Base-by-base conservation (phyloP, 2,797 vertebrate species). In the Hybognathus amarus region DNA sequence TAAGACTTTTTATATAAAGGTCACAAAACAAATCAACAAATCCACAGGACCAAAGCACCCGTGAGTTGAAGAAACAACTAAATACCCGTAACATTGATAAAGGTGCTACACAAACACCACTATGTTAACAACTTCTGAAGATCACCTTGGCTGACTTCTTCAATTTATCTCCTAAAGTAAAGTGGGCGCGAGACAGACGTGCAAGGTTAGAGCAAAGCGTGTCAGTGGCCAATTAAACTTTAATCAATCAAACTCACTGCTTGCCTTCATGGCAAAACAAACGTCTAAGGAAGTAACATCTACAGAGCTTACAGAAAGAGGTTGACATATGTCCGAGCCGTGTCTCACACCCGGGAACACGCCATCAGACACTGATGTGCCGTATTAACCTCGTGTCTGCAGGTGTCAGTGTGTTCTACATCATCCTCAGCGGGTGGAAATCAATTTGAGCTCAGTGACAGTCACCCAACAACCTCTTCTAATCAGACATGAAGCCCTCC, bases 231-330 rank as follows among this genome's bases (percentile, higher is more conserved):
- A 38, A 89, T 54, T 85, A 86, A 81, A 76, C 67, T 90, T 88
- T 88, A 91, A 92, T 91, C 88, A 87, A 89, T 91, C 90, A 91
- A 87, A 80, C 67, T 36, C 24, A 80, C 66, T 83, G 27, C 56
- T 68, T 40, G 66, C 74, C 71, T 80, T 69, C 64, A 81, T 68
- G 82, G 77, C 68, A 64, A 77, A 76, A 80, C 85, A 86, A 76
- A 85, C 17, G 22, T 77, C 73, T 73, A 56, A n/a, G 24, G 36
- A 12, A 66, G 76, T 67, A 50, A 63, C 82, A 76, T 69, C 54
- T n/a, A 77, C 50, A 47, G 18, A 68, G 66, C 59, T 45, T 56
- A 68, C 36, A 83, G 20, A 30, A 47, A 20, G 6, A 24, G 45
- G 45, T 24, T 67, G 45, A 74, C 8, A 3, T 17, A 2, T 56